These are phyloP conservation scores for Galemys pyrenaicus DNA, from an alignment of 2,113 vertebrate genomes.

Conservation along the genomic window DNA sequence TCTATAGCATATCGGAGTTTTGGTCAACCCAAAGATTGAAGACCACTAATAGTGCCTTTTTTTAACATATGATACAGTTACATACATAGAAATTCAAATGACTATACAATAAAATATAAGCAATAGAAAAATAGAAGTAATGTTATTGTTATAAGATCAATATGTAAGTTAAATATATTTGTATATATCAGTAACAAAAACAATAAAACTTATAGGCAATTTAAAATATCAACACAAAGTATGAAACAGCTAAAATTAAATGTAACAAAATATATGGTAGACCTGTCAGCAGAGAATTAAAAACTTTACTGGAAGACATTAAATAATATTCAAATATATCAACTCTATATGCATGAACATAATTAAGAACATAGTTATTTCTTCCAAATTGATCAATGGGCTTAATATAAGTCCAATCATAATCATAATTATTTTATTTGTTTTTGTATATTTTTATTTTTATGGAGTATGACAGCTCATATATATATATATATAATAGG, in stretches of 20 bases:
- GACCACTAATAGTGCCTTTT: neutral
- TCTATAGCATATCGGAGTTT: neutral
- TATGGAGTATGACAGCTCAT: neutral
- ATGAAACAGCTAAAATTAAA: neutral
- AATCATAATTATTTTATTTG: neutral
- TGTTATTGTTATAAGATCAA: neutral
- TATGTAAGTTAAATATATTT: neutral
- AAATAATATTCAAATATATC: neutral
- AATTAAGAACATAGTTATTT: neutral
- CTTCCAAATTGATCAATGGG: neutral
- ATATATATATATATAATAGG: too few species aligned
- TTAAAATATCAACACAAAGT: neutral
- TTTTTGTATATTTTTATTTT: neutral
- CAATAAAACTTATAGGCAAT: neutral
- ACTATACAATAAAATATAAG: neutral
- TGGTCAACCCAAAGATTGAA: neutral
- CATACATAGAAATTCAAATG: neutral
- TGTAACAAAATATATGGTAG: neutral
- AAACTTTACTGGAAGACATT: neutral
- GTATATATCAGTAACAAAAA: neutral
- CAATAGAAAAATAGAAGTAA: neutral
- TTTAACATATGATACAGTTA: neutral
- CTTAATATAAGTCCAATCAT: neutral
- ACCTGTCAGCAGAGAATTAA: neutral
- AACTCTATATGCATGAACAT: neutral